Evolutionary conservation across 2,888 invertebrate genomes (phyloP), one percentile per base, ranked within the genome.

Genomic region (Isotomurus palustris): DNA sequence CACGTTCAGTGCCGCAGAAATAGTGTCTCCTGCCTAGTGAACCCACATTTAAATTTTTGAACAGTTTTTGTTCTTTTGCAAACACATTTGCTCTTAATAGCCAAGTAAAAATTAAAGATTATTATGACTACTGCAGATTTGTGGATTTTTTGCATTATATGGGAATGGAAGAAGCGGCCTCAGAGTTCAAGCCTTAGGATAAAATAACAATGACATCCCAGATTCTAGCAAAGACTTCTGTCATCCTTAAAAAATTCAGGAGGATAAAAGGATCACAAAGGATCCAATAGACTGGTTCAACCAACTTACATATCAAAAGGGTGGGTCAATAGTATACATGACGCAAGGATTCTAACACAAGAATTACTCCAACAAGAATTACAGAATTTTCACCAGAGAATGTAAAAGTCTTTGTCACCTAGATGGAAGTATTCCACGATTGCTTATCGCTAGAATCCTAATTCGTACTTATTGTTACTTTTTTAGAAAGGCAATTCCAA

Each of bases 241-340:
- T 5, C 55, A 56, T 19, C 56, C 60, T 10, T 36, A 56, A 1
- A 60, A 60, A 53, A 60, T 60, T 28, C 52, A 50, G 35, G 60
- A 60, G n/a, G 56, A 55, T 8, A 22, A 25, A 14, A 56, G 60
- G 60, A 21, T 5, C n/a, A 29, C 38, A 35, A 51, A 52, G 41
- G 32, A 38, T 4, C 55, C 55, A 40, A 60, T 60, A 56, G 51
- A 51, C 6, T 60, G 60, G 60, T 60, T 60, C 41, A 56, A 60
- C 43, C 48, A 45, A 10, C 56, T 60, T 29, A 53, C 56, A 1
- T 60, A 60, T 29, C 47, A 60, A 21, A 60, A 60, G 14, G 60
- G 60, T 14, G 60, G 60, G 2, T 35, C 53, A 12, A 17, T 60
- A 14, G 35, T 52, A n/a, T 21, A 53, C 35, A 60, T 60, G 60